Conservation (phyloP, 1,140 invertebrate genomes). For the Zaprionus gabonicus region DNA sequence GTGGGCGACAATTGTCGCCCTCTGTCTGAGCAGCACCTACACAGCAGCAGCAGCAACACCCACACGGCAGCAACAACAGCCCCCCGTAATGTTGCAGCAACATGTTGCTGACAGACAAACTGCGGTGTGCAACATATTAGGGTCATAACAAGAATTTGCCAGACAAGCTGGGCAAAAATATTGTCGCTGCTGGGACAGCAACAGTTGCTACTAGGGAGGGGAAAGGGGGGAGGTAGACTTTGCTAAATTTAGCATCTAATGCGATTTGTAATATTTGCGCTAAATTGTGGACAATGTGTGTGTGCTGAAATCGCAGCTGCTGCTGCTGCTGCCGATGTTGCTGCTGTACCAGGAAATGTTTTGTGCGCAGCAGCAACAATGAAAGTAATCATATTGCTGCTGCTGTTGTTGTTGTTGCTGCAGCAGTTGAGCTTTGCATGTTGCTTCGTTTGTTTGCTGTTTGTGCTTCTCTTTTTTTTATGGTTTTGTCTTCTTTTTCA, state of each 20-base stretch:
- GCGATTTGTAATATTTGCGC: constrained; percentile 80
- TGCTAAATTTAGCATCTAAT: constrained; percentile 80
- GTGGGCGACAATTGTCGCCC: constrained; percentile 47
- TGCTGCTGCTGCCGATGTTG: constrained; percentile 40
- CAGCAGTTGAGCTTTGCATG: constrained; percentile 46
- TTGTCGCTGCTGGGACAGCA: constrained; percentile 19
- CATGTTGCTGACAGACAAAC: constrained; percentile 47
- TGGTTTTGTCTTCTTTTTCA: constrained; percentile 35
- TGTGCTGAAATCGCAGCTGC: constrained; percentile 21
- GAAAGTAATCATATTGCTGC: constrained; percentile 68
- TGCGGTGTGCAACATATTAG: constrained; percentile 61
- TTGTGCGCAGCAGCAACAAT: constrained; percentile 58
- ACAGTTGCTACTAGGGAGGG: neutral
- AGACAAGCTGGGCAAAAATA: constrained; percentile 38
- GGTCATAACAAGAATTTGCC: constrained; percentile 51
- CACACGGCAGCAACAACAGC: constrained; percentile 14
- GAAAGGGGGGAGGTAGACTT: constrained; percentile 8
- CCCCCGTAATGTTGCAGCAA: constrained; percentile 46
- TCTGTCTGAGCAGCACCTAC: constrained; percentile 21
- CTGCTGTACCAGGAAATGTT: constrained; percentile 75
- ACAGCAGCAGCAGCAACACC: constrained; percentile 17
- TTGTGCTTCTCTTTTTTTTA: constrained; percentile 18
- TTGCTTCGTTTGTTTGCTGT: constrained; percentile 32
- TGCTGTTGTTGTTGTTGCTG: constrained; percentile 26
- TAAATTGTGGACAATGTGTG: constrained; percentile 68